phyloP scores from a whole-genome alignment of 2,113 vertebrate species.

The Dermatemys mawii region DNA sequence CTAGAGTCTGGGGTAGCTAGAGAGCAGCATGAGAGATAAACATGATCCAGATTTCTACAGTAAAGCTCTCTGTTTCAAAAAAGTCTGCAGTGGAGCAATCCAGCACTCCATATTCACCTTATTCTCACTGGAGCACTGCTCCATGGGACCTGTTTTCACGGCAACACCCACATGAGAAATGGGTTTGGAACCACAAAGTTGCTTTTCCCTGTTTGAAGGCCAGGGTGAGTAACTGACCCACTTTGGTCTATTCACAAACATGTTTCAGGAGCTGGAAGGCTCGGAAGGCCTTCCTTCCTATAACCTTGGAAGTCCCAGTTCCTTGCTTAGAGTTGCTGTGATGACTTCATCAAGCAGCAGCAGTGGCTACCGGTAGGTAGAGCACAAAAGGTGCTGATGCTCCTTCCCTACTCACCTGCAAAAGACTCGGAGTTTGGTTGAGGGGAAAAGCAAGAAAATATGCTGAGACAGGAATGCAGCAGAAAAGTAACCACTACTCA shows the following conservation, averaged over 20 bases:
- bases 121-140: background rate
- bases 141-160: background rate
- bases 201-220: background rate
- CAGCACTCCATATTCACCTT: background rate
- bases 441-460: background rate
- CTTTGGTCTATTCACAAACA: background rate
- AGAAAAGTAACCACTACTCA: background rate
- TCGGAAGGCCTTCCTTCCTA: background rate
- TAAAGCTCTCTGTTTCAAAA: background rate
- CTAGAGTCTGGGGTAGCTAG: background rate
- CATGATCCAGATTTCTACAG: background rate
- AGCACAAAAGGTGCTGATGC: background rate
- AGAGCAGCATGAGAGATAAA: background rate
- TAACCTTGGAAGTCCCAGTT: background rate
- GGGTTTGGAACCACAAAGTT: background rate
- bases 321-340: background rate
- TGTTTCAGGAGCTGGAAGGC: background rate
- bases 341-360: background rate
- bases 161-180: background rate
- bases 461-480: background rate
- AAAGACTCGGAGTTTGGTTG: background rate
- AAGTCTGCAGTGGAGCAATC: background rate
- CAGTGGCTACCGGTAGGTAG: background rate
- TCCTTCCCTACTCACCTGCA: background rate
- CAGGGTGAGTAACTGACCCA: background rate